These are phyloP conservation scores for Orius laevigatus DNA, from an alignment of 1,140 invertebrate genomes.

Conservation along the genomic window DNA sequence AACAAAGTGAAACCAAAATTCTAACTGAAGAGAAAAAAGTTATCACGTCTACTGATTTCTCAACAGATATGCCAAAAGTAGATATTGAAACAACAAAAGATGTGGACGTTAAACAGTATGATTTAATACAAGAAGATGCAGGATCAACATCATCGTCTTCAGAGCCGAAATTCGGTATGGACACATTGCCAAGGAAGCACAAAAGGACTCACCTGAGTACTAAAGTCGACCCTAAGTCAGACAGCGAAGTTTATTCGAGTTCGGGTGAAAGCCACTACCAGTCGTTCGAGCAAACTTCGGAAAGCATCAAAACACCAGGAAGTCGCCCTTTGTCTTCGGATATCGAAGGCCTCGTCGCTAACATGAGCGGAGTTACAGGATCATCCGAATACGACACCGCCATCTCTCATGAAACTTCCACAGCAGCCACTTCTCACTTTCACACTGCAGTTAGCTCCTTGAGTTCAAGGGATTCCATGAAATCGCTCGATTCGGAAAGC, in stretches of 20 bases:
- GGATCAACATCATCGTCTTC: slow-evolving; percentile 23
- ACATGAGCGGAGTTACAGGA: slow-evolving; percentile 30
- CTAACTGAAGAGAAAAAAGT: no score
- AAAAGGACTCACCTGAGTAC: slow-evolving; percentile 17
- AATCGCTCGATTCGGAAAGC: slow-evolving; percentile 71
- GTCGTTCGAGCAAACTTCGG: slow-evolving; percentile 59
- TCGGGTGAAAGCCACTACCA: slow-evolving; percentile 81
- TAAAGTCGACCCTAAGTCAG: slow-evolving; percentile 25
- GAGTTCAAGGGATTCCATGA: slow-evolving; percentile 75
- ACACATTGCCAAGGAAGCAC: slow-evolving; percentile 25
- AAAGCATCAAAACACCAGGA: slow-evolving; percentile 35
- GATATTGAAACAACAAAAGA: background rate
- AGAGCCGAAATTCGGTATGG: slow-evolving; percentile 18
- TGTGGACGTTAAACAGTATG: slow-evolving; percentile 20
- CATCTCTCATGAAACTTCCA: slow-evolving; percentile 54
- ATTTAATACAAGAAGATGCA: slow-evolving; percentile 20
- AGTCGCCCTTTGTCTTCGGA: slow-evolving; percentile 76
- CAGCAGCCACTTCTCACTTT: slow-evolving; percentile 47
- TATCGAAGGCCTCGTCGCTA: slow-evolving; percentile 52
- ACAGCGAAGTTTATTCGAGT: slow-evolving; percentile 62
- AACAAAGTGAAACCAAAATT: background rate
- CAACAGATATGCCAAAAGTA: background rate
- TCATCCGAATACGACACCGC: slow-evolving; percentile 82
- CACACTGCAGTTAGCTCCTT: slow-evolving; percentile 65
- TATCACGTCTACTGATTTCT: background rate